Conservation (phyloP, 2,113 vertebrate genomes). For the Pomatostomus ruficeps region DNA sequence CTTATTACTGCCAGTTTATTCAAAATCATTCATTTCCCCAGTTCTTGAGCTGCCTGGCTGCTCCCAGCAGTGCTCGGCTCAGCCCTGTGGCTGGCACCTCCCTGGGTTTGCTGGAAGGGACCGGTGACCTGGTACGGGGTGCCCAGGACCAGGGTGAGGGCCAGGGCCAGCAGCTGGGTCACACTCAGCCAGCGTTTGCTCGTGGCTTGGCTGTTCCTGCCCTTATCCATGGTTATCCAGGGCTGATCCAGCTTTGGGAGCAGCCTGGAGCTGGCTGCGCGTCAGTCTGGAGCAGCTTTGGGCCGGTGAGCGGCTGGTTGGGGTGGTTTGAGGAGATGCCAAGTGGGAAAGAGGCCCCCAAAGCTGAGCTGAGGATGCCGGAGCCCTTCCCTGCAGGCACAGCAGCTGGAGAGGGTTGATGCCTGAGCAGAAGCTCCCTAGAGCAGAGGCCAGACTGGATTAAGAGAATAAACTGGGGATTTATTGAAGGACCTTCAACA, state of each 20-base stretch:
- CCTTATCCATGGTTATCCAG: fast-evolving
- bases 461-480: too few species aligned
- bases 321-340: not conserved
- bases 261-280: not conserved
- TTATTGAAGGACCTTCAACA: too few species aligned
- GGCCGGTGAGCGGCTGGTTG: fast-evolving
- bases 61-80: not conserved
- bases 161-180: fast-evolving
- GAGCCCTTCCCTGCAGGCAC: fast-evolving
- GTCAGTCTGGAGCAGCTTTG: not conserved
- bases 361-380: not conserved
- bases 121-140: fast-evolving
- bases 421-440: too few species aligned
- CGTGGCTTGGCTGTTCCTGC: not conserved
- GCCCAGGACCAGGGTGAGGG: fast-evolving
- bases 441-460: too few species aligned
- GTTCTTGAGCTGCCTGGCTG: not conserved
- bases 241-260: fast-evolving
- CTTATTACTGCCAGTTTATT: not conserved
- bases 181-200: not conserved
- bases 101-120: not conserved
- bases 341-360: not conserved
- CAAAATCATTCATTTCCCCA: not conserved
- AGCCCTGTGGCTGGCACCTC: not conserved
- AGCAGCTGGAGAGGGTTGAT: fast-evolving